Base-by-base conservation (phyloP, 2,888 invertebrate species). In the Sarcophaga subvicina region DNA sequence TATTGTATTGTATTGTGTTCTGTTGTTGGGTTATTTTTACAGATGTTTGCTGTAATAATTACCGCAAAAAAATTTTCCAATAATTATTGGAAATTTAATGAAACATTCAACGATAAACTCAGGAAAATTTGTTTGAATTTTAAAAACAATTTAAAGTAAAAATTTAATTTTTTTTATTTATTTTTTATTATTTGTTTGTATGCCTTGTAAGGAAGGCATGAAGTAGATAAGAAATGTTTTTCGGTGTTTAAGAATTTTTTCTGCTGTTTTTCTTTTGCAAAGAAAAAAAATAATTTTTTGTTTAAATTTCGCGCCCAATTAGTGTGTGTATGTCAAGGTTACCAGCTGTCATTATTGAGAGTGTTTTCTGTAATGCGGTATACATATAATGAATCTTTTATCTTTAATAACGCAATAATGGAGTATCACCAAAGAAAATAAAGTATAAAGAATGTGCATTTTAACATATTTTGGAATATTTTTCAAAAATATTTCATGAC, bases 1-100 rank as follows among this genome's bases (percentile, higher is more conserved):
- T 37, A 37, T 37, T 22, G 22, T 22, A 22, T 22, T 22, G 22
- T 22, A 22, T 22, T 37, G 8, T 37, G 8, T 37, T 37, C 37
- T 20, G 62, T 22, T 17, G 27, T 73, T 20, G n/a, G 8, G 25
- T 76, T 25, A 10, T 64, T 64, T 82, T 64, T 71, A 71, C 82
- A 82, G 76, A 77, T 77, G 82, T 77, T 77, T 71, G 14, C 59
- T n/a, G 59, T 60, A 82, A 82, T 27, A 77, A 82, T 82, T 71
- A 10, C 37, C 17, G 62, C 66, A 5, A 54, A 54, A 54, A 14
- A 49, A 11, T 12, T 54, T 49, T 54, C 17, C 54, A 14, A 54
- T 54, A 54, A 54, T 54, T 54, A 17, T 54, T 54, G 54, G 17
- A 54, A 17, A 54, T 14, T 54, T 5, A 54, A 54, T 54, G 54